Evolutionary conservation across 2,113 vertebrate species (phyloP).

Genomic region (Nicator chloris): DNA sequence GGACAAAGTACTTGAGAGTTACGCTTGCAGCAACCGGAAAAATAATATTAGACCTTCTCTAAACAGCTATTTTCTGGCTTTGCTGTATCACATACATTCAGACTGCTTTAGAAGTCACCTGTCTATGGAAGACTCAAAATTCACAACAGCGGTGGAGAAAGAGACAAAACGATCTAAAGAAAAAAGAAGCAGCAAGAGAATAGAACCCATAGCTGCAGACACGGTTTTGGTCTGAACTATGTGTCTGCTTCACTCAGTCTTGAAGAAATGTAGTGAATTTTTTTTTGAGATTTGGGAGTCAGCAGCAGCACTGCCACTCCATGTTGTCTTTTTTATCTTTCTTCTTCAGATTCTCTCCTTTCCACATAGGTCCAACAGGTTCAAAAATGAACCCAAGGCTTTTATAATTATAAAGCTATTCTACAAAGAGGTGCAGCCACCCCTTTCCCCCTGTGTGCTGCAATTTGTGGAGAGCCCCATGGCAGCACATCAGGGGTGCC

Average conservation of each 20-base stretch:
- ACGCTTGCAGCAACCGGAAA: not conserved
- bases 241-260: not conserved
- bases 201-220: not conserved
- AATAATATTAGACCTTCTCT: not conserved
- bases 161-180: not conserved
- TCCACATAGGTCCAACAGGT: not conserved
- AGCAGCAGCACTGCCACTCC: not conserved
- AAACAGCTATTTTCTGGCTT: not conserved
- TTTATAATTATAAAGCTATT: not conserved
- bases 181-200: not conserved
- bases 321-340: not conserved
- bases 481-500: not conserved
- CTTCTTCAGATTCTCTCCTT: not conserved
- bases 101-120: not conserved
- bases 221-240: not conserved
- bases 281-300: not conserved
- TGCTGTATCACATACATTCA: not conserved
- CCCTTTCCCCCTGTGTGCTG: not conserved
- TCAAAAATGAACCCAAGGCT: not conserved
- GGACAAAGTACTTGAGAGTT: not conserved
- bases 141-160: not conserved
- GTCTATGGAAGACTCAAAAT: not conserved
- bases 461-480: not conserved
- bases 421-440: not conserved
- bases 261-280: not conserved